Evolutionary conservation across 2,113 vertebrate species (phyloP), one percentile per base, ranked within the genome.

Genomic region (Ptilonorhynchus violaceus): DNA sequence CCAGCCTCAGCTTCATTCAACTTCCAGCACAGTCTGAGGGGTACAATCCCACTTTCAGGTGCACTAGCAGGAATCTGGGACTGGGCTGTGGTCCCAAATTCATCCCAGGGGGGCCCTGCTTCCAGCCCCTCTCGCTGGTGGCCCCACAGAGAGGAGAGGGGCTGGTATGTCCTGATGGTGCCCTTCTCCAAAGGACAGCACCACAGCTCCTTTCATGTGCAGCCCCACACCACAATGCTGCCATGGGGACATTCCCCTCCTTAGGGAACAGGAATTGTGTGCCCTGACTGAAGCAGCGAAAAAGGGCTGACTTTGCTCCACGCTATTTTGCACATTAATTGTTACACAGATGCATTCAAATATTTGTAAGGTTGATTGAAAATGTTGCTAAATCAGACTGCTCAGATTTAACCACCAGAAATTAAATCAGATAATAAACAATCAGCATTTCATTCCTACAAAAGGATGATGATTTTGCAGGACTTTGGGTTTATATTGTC

Each of bases 351-450:
- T 46, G 76, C 58, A 49, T 85, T 93, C 79, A 91, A 91, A 91
- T 91, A 94, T 94, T 96, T 96, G 79, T 89, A 68, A 94, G 95
- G 86, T 92, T 82, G 95, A 94, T 75, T 94, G 83, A 82, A 94
- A 96, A 27, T 41, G 79, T 95, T 89, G 76, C 79, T 93, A 93
- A 92, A 93, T 94, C 83, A 92, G 92, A 69, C 83, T 9, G 68
- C 83, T 94, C 85, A 72, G 85, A 91, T 90, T 93, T 93, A 95
- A 72, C 90, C 79, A 91, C 64, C 68, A 94, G 92, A 94, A 96
- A 96, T 95, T 95, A 92, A 94, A 96, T 96, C 93, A 95, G 93
- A 96, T 96, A 94, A 96, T 93, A 96, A 96, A 96, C 90, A 93
- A 96, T 96, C 95, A 95, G 85, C 56, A 49, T 96, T 94, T 78